Evolutionary conservation across 2,888 invertebrate genomes (phyloP).

Genomic region (Stratiomys singularior): DNA sequence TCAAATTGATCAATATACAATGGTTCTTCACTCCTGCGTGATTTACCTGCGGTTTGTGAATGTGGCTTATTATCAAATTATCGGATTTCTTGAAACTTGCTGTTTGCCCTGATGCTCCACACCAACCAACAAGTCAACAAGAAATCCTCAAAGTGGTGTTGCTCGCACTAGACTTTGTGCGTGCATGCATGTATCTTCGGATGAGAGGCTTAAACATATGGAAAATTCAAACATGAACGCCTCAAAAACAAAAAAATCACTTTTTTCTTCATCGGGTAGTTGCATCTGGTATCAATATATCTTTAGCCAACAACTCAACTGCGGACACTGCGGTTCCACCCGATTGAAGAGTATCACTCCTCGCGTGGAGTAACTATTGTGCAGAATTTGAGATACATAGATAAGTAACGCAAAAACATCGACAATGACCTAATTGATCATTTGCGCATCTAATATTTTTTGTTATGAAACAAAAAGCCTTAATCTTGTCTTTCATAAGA

Average conservation of each 20-base stretch:
- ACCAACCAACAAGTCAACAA: not conserved
- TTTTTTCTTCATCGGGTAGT: not conserved
- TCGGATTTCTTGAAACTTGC: conserved; percentile 33
- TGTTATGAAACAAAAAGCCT: not conserved
- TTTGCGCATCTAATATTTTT: conserved; percentile 24
- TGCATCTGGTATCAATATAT: conserved; percentile 13
- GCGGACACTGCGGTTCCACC: not conserved
- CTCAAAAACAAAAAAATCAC: not conserved
- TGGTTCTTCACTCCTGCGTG: not conserved
- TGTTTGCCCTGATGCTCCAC: not conserved
- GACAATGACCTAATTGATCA: conserved; percentile 47
- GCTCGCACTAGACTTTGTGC: not conserved
- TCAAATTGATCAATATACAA: not conserved
- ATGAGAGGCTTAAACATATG: not conserved
- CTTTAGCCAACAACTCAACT: conserved; percentile 15
- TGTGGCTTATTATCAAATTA: conserved; percentile 42
- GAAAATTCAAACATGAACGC: not conserved
- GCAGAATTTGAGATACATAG: conserved; percentile 26
- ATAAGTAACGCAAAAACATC: conserved; percentile 34
- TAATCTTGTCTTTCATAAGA: conserved; percentile 2
- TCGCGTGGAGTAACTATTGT: not conserved
- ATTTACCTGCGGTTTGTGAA: conserved; percentile 34
- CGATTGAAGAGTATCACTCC: not conserved
- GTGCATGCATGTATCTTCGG: not conserved
- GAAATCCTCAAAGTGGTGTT: not conserved